Evolutionary conservation across 2,113 vertebrate genomes (phyloP).

Genomic region (Bujurquina vittata): DNA sequence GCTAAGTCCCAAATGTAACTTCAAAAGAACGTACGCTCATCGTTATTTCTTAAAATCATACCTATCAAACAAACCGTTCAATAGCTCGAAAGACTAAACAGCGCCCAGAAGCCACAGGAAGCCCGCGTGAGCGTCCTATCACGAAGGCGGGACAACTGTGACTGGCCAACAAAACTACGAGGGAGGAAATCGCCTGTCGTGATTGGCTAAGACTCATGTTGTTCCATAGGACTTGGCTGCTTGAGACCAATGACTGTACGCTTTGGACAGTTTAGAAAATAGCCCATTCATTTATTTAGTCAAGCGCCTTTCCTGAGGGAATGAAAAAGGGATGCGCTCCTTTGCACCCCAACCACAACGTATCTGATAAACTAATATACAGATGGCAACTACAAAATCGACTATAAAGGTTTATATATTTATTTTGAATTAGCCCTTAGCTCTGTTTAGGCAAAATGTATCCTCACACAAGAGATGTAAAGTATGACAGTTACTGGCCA

Average conservation of each 20-base stretch:
- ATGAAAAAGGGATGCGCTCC: not conserved
- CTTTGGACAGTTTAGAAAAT: not conserved
- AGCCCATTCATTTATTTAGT: not conserved
- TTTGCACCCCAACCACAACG: not conserved
- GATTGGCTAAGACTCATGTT: conserved; percentile 21
- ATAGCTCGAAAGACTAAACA: conserved; percentile 15
- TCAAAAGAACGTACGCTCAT: not conserved
- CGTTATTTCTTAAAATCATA: not conserved
- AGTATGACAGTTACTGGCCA: not conserved
- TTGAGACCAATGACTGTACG: not conserved
- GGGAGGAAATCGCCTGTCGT: not conserved
- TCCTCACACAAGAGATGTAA: not conserved
- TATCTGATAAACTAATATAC: not conserved
- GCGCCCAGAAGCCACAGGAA: conserved; percentile 71
- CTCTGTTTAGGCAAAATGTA: not conserved
- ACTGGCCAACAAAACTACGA: conserved; percentile 46
- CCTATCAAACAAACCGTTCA: not conserved
- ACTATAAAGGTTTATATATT: not conserved
- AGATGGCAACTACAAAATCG: not conserved
- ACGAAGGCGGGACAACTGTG: conserved; percentile 44
- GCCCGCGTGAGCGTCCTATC: conserved; percentile 70
- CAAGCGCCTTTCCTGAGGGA: not conserved
- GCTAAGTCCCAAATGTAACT: not conserved
- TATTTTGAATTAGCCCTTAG: not conserved
- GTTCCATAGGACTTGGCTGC: not conserved